Evolutionary conservation across 1,140 invertebrate species (phyloP), one percentile per base, ranked within the genome.

Genomic region (Drosophila bocqueti): DNA sequence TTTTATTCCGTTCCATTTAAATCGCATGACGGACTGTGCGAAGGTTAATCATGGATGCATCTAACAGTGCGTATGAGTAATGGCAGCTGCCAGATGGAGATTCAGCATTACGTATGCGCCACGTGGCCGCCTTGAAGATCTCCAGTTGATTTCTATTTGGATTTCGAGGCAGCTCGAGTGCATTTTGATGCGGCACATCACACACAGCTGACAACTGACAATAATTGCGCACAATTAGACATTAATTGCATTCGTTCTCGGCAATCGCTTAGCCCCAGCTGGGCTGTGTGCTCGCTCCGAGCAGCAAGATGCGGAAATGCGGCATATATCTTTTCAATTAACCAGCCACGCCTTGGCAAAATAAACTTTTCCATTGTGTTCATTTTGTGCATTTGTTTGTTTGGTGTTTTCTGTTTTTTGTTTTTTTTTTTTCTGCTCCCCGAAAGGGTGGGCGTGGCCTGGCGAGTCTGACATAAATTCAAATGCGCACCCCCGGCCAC

Each of bases 151-250:
- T 58, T 50, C 52, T 40, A 68, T 58, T 45, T 38, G 43, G 61
- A 61, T 57, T 69, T 45, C 26, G 24, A 54, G 24, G 13, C 24
- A 26, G 46, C n/a, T 31, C 43, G 21, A 72, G 38, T 55, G 75
- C 47, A 64, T 46, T 54, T 46, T 58, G 43, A 68, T 68, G 68
- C 68, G 68, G 65, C 68, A 73, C 67, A 73, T 73, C 69, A 73
- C 52, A 72, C 55, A 72, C 55, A 49, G 52, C 76, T 71, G 68
- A 59, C 77, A 79, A 68, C 76, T 66, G 68, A 64, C 81, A 76
- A 79, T 89, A 90, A 90, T 90, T 90, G 85, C 85, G 58, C 81
- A 90, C 85, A 90, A 90, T 90, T 90, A 90, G 72, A 85, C 75
- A 85, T 90, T 90, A 90, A 90, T 90, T 90, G 85, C 85, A 90